Conservation (phyloP, 2,888 invertebrate species). For the Habrosyne pyritoides region DNA sequence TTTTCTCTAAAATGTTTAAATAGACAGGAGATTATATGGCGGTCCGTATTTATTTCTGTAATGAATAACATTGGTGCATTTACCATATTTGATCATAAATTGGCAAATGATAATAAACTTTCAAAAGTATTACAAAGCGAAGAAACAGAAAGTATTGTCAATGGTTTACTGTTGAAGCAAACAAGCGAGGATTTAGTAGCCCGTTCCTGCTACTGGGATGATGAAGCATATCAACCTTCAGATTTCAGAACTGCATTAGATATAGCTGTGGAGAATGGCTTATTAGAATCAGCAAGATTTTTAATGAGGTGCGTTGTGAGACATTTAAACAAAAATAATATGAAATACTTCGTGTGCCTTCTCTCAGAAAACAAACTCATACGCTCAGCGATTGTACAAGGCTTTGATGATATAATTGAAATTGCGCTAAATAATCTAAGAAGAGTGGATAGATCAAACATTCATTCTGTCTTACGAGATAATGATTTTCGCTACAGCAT, state of each 20-base stretch:
- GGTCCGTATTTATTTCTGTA: background rate
- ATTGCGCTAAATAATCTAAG: background rate
- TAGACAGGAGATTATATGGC: background rate
- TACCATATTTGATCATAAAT: background rate
- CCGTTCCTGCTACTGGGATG: background rate
- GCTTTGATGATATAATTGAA: background rate
- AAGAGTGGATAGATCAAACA: background rate
- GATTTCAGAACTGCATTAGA: background rate
- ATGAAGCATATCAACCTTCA: background rate
- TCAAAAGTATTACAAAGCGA: background rate
- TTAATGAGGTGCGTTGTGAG: background rate
- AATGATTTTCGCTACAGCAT: background rate
- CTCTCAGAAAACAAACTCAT: background rate
- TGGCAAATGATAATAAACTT: background rate
- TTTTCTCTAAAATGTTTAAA: background rate
- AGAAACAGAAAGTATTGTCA: background rate
- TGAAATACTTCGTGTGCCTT: background rate
- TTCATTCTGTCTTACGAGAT: background rate
- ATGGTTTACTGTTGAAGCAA: background rate
- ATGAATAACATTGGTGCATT: background rate
- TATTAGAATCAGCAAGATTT: background rate
- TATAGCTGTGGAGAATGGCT: background rate
- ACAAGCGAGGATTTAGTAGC: background rate
- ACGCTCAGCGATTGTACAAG: background rate
- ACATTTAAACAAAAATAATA: background rate